Conservation (phyloP, 2,888 invertebrate genomes). For the Pyrgus malvae region DNA sequence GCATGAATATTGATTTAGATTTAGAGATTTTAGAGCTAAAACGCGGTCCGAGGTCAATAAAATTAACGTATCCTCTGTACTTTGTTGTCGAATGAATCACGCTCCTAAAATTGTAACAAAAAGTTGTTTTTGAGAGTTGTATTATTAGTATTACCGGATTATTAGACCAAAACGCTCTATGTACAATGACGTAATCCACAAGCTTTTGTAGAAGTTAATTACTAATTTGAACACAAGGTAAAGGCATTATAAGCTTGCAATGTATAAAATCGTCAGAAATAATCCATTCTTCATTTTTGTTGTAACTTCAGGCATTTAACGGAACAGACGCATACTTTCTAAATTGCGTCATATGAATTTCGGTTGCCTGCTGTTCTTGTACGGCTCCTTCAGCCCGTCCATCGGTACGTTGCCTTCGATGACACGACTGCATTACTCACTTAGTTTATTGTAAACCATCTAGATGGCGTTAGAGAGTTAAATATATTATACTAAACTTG, state of each 20-base stretch:
- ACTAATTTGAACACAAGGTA: no score
- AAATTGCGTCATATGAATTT: slow-evolving; percentile 71
- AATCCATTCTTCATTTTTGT: not conserved
- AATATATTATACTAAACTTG: not conserved
- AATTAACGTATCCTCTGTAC: slow-evolving; percentile 45
- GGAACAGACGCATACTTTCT: slow-evolving; percentile 71
- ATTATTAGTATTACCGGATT: no score
- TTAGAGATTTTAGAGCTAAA: no score
- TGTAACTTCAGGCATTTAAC: slow-evolving; percentile 44
- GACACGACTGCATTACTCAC: slow-evolving; percentile 24
- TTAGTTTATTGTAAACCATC: slow-evolving; percentile 27
- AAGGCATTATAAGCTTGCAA: no score
- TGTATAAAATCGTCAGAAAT: not conserved
- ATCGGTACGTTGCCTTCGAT: slow-evolving; percentile 26
- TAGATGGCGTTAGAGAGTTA: slow-evolving; percentile 50
- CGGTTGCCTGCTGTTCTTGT: slow-evolving; percentile 51
- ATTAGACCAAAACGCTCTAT: no score
- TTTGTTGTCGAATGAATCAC: slow-evolving; percentile 25
- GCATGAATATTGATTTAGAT: no score
- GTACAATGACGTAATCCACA: not conserved
- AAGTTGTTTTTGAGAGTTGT: not conserved
- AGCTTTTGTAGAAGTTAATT: not conserved
- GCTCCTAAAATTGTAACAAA: not conserved
- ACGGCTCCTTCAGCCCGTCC: slow-evolving; percentile 37
- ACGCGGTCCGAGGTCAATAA: slow-evolving; percentile 53